Evolutionary conservation across 2,113 vertebrate genomes (phyloP).

Genomic region (Sinocyclocheilus anshuiensis): DNA sequence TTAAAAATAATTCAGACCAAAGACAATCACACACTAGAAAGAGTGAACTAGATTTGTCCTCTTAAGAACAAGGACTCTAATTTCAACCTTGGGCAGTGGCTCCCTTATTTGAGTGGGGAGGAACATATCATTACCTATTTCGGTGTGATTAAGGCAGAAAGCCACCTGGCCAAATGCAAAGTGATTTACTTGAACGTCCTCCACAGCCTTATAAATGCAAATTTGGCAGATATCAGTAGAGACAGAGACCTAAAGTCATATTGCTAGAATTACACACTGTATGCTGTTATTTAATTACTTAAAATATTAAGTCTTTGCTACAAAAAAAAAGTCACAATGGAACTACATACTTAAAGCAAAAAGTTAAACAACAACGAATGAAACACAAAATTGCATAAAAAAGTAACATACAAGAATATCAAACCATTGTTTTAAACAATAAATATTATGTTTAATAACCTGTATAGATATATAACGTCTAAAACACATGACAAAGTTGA

Average conservation of each 20-base stretch:
- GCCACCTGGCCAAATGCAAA: slow-evolving; percentile 52
- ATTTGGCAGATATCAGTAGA: slow-evolving; percentile 56
- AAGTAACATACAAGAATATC: neutral
- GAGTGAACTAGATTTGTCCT: slow-evolving; percentile 61
- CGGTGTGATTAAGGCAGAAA: slow-evolving; percentile 53
- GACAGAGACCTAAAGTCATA: slow-evolving; percentile 2
- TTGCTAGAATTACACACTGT: neutral
- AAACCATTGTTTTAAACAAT: neutral
- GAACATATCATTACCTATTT: slow-evolving; percentile 67
- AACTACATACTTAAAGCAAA: too few relatives aligned
- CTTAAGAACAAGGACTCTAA: slow-evolving; percentile 53
- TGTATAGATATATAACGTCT: neutral
- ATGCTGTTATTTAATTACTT: too few relatives aligned
- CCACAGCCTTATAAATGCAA: slow-evolving; percentile 63
- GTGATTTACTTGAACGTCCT: slow-evolving; percentile 72
- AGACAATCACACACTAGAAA: slow-evolving; percentile 62
- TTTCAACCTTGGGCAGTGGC: slow-evolving; percentile 67
- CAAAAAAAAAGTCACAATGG: too few relatives aligned
- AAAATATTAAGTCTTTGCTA: too few relatives aligned
- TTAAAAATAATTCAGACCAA: slow-evolving; percentile 72
- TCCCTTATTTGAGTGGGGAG: slow-evolving; percentile 51
- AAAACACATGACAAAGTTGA: too few relatives aligned
- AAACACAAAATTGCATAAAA: too few relatives aligned
- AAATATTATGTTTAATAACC: neutral
- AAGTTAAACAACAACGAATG: too few relatives aligned